Conservation (phyloP, 2,888 invertebrate genomes). For the Tetrapedia diversipes region DNA sequence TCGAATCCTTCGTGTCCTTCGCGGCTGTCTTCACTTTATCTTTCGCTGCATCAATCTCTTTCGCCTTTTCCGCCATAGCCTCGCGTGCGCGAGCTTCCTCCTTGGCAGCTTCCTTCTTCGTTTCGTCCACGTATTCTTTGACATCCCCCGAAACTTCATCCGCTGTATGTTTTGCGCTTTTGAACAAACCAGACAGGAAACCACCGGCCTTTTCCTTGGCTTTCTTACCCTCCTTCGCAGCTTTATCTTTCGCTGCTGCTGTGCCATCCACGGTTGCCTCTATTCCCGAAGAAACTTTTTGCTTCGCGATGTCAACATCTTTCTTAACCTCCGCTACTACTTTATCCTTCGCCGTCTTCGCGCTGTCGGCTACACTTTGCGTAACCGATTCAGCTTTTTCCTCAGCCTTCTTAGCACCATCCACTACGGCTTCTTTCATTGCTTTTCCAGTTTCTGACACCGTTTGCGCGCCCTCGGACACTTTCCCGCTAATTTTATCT, state of each 20-base stretch:
- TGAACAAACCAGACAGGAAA: constrained; percentile 68
- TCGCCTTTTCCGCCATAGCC: constrained; percentile 9
- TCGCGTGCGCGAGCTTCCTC: constrained; percentile 58
- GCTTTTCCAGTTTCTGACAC: constrained; percentile 83
- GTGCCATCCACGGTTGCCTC: constrained; percentile 55
- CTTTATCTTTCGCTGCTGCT: constrained; percentile 68
- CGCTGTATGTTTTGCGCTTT: constrained; percentile 64
- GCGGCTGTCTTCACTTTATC: constrained; percentile 26
- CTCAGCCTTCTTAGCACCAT: constrained; percentile 64
- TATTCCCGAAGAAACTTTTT: constrained; percentile 46
- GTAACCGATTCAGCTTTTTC: constrained; percentile 34
- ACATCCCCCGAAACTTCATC: constrained; percentile 69
- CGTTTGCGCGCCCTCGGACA: constrained; percentile 60
- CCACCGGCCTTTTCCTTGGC: constrained; percentile 64
- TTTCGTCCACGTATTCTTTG: constrained; percentile 81
- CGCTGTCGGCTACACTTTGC: constrained; percentile 41
- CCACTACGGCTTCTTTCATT: constrained; percentile 79
- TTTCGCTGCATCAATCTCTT: constrained; percentile 80
- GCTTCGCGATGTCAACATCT: constrained; percentile 37
- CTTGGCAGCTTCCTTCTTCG: constrained; percentile 44
- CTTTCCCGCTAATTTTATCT: constrained; percentile 43
- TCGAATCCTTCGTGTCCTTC: constrained; percentile 39
- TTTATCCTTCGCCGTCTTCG: constrained; percentile 54
- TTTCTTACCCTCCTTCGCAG: constrained; percentile 55
- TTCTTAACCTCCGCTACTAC: constrained; percentile 47